Conservation (phyloP, 2,888 invertebrate genomes). For the Lysandra coridon region DNA sequence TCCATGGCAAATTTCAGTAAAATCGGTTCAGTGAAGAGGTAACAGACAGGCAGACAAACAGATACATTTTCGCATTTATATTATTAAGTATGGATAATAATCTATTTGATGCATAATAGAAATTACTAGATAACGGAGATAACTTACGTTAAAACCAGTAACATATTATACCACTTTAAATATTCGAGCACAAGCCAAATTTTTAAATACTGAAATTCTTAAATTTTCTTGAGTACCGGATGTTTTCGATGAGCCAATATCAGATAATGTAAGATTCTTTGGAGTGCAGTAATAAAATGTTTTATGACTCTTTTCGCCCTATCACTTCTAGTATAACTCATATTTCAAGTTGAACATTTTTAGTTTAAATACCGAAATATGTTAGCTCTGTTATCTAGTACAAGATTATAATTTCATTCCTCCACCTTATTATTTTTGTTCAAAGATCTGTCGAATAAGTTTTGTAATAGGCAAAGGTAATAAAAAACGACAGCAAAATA, state of each 20-base stretch:
- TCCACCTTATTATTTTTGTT: background rate
- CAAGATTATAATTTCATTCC: too few relatives aligned
- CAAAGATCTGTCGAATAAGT: background rate
- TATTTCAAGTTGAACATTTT: background rate
- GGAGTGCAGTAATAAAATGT: slow-evolving; percentile 10
- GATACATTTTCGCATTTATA: too few relatives aligned
- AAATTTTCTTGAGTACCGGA: slow-evolving; percentile 9
- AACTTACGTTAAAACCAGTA: too few relatives aligned
- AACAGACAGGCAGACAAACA: too few relatives aligned
- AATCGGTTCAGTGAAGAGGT: too few relatives aligned
- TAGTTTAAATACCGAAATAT: background rate
- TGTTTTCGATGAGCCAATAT: slow-evolving; percentile 20
- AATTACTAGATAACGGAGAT: too few relatives aligned
- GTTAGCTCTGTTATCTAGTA: background rate
- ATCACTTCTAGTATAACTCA: background rate
- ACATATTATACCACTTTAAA: too few relatives aligned
- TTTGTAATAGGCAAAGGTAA: background rate
- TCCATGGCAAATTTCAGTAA: too few relatives aligned
- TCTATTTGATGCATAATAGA: too few relatives aligned
- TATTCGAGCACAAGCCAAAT: background rate
- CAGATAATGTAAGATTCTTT: slow-evolving; percentile 26
- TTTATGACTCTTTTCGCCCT: slow-evolving; percentile 11
- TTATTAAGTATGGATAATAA: too few relatives aligned
- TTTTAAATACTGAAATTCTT: slow-evolving; percentile 3
- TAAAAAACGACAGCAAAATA: background rate